Conservation (phyloP, 2,113 vertebrate species). For the Gavialis gangeticus region DNA sequence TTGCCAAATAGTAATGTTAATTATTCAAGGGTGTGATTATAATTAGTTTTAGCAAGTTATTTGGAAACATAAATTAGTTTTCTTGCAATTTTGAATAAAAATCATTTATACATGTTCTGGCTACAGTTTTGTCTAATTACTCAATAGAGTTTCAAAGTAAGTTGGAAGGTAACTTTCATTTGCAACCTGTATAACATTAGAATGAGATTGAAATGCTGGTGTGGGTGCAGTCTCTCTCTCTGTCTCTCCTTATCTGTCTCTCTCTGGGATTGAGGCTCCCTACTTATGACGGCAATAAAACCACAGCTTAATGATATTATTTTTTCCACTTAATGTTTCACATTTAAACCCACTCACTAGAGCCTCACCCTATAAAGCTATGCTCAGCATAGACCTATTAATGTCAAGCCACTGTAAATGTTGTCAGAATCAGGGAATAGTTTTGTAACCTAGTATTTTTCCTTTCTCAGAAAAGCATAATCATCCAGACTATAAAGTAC, state of each 20-base stretch:
- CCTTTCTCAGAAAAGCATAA: neutral
- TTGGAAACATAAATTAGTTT: neutral
- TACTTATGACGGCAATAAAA: neutral
- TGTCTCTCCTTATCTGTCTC: neutral
- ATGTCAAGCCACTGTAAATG: neutral
- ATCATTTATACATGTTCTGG: neutral
- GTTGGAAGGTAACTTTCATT: neutral
- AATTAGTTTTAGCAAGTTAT: neutral
- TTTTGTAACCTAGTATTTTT: neutral
- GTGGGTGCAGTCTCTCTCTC: neutral
- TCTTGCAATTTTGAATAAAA: neutral
- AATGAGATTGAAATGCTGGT: neutral
- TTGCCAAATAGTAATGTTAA: neutral
- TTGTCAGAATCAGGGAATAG: neutral
- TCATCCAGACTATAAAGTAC: neutral
- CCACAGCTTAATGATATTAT: neutral
- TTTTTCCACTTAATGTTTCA: neutral
- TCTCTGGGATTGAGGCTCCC: neutral
- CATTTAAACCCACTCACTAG: neutral
- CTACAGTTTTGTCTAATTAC: neutral
- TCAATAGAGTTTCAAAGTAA: neutral
- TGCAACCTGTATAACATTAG: neutral
- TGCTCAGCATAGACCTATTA: neutral
- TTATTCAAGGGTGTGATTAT: neutral
- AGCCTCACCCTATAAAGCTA: neutral